Base-by-base conservation (phyloP, 2,113 vertebrate species). In the Sinocyclocheilus anshuiensis region DNA sequence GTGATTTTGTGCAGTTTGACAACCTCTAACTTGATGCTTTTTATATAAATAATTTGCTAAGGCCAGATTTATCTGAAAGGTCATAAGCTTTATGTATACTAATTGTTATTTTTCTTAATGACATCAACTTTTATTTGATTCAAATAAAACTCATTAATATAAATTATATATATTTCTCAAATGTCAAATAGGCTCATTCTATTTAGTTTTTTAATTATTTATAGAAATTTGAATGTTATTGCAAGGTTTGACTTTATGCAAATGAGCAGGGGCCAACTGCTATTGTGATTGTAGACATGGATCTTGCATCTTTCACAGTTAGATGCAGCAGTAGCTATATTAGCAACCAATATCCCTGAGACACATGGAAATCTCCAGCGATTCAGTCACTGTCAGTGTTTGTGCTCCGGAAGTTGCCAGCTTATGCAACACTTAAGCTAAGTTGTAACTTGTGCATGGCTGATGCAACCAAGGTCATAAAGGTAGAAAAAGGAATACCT, bases 401-500 rank as follows among this genome's bases (percentile, higher is more conserved):
- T 1, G 12, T 48, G 42, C 48, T 6, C 42, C 0, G 13, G 39
- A 76, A 76, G 42, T 76, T 76, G 5, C n/a, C 74, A 50, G 11
- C 72, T 76, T 50, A 50, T 48, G 74, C 74, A 76, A 76, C 13
- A n/a, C n/a, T 12, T 76, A 26, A 50, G 2, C 42, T 76, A 76
- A 76, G 74, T 8, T 24, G 11, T 9, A 76, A 76, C n/a, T 24
- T 48, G 1, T 2, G 1, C 72, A 16, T 26, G n/a, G n/a, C 12
- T 76, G 42, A 76, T 26, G 42, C 74, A 26, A 50, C 74, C 74
- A 76, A 50, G 42, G 74, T 76, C 74, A 76, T 15, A 45, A 50
- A 45, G 39, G 24, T 33, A 33, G 76, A 77, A 29, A 77, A 77
- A 77, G 6, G 50, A 29, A 33, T 53, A 33, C 76, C 16, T 33